phyloP scores from a whole-genome alignment of 2,888 invertebrate genomes.

The Troglohyphantes excavatus region DNA sequence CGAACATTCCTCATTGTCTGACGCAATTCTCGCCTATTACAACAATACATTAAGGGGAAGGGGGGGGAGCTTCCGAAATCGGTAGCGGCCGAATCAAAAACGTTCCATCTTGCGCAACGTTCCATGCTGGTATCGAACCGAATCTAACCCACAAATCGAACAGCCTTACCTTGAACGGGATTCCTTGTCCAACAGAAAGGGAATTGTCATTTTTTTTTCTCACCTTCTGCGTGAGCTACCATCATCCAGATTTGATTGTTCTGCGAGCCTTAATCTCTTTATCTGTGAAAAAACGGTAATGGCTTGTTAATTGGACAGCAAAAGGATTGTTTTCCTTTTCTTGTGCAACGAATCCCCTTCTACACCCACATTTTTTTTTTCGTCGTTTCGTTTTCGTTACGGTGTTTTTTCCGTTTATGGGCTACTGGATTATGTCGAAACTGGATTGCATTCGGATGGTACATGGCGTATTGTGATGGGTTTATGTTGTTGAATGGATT shows the following conservation, averaged over 20 bases:
- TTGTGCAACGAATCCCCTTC: conserved; percentile 53
- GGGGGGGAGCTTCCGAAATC: conserved; percentile 14
- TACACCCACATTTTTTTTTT: conserved; percentile 56
- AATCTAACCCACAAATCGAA: conserved; percentile 70
- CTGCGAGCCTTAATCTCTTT: conserved; percentile 55
- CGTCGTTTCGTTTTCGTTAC: background rate
- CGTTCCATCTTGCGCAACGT: conserved; percentile 20
- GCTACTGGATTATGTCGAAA: conserved; percentile 6
- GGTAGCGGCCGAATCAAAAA: background rate
- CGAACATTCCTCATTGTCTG: conserved; percentile 16
- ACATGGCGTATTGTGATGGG: background rate
- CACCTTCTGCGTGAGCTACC: conserved; percentile 70
- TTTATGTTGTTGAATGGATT: background rate
- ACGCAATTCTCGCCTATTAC: conserved; percentile 26
- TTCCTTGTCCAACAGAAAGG: background rate
- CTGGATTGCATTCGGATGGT: background rate
- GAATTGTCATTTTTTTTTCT: conserved; percentile 58
- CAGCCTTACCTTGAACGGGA: conserved; percentile 58
- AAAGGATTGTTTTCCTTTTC: conserved; percentile 60
- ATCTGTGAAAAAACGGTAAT: conserved; percentile 58
- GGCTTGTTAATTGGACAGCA: conserved; percentile 73
- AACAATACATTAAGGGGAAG: conserved; percentile 31
- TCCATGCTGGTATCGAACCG: conserved; percentile 46
- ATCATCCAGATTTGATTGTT: conserved; percentile 60
- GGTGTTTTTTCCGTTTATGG: conserved; percentile 28